phyloP scores from a whole-genome alignment of 64 coral and sea anemone genomes.

The Montipora cactus region DNA sequence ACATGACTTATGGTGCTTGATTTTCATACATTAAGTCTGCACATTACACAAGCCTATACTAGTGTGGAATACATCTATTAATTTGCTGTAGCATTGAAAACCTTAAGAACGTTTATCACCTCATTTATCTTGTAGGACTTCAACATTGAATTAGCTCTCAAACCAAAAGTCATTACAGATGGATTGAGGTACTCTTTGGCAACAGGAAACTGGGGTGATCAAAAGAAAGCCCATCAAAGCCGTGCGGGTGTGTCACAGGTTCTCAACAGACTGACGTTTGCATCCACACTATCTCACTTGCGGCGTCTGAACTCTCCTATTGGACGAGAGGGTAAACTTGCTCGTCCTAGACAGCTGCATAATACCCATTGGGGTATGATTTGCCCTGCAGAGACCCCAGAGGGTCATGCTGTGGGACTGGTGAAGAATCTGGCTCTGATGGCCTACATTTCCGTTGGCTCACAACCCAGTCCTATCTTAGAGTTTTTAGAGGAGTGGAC shows the following conservation, averaged over 20 bases:
- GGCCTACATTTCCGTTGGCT: slow-evolving; percentile 99
- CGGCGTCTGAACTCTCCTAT: slow-evolving; percentile 99
- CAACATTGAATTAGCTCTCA: slow-evolving; percentile 96
- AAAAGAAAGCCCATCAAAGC: slow-evolving; percentile 95
- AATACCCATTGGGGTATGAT: slow-evolving; percentile 99
- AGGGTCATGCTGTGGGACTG: slow-evolving; percentile 97
- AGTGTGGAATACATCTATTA: too few species aligned
- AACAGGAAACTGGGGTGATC: slow-evolving; percentile 98
- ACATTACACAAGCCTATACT: too few species aligned
- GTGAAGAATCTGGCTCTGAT: slow-evolving; percentile 98
- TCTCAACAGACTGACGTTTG: slow-evolving; percentile 94
- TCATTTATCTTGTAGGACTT: slow-evolving; percentile 72
- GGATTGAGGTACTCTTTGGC: slow-evolving; percentile 96
- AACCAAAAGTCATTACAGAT: slow-evolving; percentile 97
- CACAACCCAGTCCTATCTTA: slow-evolving; percentile 97
- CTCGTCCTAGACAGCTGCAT: slow-evolving; percentile 95
- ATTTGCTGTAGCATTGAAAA: neutral
- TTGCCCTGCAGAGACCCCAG: slow-evolving; percentile 97
- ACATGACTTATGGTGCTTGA: too few species aligned
- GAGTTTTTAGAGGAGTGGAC: slow-evolving; percentile 99
- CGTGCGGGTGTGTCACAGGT: slow-evolving; percentile 98
- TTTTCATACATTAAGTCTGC: too few species aligned
- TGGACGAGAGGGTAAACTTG: slow-evolving; percentile 97
- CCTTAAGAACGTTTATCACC: neutral
- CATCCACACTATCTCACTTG: slow-evolving; percentile 96